These are phyloP conservation scores for Ageneiosus marmoratus DNA, from an alignment of 2,113 vertebrate genomes.

Conservation along the genomic window DNA sequence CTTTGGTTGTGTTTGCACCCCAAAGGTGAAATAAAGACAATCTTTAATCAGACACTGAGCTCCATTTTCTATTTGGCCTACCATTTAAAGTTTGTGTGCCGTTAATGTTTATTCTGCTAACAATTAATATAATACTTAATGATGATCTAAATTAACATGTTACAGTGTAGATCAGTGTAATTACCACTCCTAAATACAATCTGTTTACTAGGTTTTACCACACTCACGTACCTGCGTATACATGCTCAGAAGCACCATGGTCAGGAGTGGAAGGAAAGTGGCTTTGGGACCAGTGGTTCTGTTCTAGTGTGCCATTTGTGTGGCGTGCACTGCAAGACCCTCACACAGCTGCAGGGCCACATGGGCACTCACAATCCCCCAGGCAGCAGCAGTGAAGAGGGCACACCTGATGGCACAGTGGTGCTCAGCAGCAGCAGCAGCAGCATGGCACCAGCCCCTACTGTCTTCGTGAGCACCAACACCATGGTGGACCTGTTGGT, in stretches of 20 bases:
- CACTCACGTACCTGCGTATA: constrained; percentile 79
- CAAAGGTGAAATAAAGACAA: too few relatives aligned
- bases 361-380: constrained; percentile 76
- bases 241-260: constrained; percentile 91
- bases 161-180: too few relatives aligned
- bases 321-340: constrained; percentile 89
- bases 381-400: constrained; percentile 30
- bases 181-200: background rate
- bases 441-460: constrained; percentile 48
- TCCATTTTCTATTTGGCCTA: background rate
- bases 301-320: constrained; percentile 88
- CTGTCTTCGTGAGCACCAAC: constrained; percentile 54
- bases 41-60: background rate
- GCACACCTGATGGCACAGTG: constrained; percentile 34
- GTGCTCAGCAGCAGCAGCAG: constrained; percentile 45
- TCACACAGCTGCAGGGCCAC: constrained; percentile 90
- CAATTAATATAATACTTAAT: background rate
- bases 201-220: constrained; percentile 63
- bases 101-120: background rate
- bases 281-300: constrained; percentile 75
- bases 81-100: background rate
- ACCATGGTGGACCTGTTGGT: constrained; percentile 70
- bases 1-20: background rate
- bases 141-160: background rate
- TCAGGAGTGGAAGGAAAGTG: constrained; percentile 79